Conservation (phyloP, 1,140 invertebrate species). For the Stratiolaelaps scimitus region DNA sequence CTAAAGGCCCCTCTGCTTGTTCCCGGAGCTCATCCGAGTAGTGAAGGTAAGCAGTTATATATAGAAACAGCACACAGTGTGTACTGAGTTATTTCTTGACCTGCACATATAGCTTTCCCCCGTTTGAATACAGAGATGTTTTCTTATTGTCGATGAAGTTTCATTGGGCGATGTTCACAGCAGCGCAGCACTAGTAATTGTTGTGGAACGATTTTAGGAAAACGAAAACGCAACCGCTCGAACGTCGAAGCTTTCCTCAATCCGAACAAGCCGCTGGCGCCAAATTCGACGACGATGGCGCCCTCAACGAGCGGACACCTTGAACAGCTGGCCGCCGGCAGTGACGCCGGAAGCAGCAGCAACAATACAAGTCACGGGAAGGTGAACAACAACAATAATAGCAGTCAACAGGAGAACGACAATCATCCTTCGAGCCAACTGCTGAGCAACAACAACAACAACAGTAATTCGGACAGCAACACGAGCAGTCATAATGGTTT, state of each 20-base stretch:
- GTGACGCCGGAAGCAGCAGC: neutral
- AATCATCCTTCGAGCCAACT: neutral
- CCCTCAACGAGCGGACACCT: conserved; percentile 28
- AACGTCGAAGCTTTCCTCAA: conserved; percentile 43
- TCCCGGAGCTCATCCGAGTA: conserved; percentile 34
- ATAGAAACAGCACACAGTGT: too few species aligned
- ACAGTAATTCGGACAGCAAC: conserved; percentile 1
- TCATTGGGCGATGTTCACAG: conserved; percentile 32
- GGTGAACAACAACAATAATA: conserved; percentile 18
- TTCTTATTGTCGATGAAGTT: neutral
- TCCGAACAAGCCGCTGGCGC: conserved; percentile 36
- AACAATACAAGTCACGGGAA: neutral
- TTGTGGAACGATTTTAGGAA: conserved; percentile 45
- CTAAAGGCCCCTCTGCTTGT: conserved; percentile 33
- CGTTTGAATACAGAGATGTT: neutral
- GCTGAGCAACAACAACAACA: neutral
- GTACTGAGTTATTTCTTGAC: neutral
- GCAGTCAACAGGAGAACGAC: neutral
- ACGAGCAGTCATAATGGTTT: neutral
- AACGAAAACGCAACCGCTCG: conserved; percentile 47
- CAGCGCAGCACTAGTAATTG: conserved; percentile 42
- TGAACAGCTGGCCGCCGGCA: neutral
- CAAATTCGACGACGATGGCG: conserved; percentile 42
- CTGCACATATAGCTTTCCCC: neutral
- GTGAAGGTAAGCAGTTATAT: conserved; percentile 31